A percentile compares a stretch with the other conserved stretches of the same genome.
Evolutionary conservation across 2,797 vertebrate genomes (phyloP).

Genomic region (Xenopus petersii): DNA sequence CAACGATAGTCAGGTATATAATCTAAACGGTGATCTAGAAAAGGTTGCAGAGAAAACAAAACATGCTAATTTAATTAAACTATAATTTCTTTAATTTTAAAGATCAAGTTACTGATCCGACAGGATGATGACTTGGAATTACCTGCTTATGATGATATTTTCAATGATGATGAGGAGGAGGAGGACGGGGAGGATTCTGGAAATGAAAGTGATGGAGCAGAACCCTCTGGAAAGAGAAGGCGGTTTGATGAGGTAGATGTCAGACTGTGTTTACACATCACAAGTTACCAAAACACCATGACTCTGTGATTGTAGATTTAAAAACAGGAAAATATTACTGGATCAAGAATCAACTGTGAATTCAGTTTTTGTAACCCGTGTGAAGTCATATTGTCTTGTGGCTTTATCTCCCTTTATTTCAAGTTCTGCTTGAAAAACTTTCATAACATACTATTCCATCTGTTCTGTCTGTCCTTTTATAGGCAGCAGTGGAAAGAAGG

Average conservation of each 20-base stretch:
- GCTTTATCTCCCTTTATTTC: too few relatives aligned
- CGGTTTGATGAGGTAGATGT: slow-evolving; percentile 81
- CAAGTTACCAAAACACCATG: too few relatives aligned
- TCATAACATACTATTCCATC: too few relatives aligned
- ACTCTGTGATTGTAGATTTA: too few relatives aligned
- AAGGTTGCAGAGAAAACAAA: neutral
- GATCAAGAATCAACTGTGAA: too few relatives aligned
- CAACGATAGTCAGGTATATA: slow-evolving; percentile 86
- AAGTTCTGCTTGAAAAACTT: too few relatives aligned
- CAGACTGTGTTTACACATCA: neutral
- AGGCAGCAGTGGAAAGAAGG: slow-evolving; percentile 83
- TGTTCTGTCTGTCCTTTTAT: too few relatives aligned
- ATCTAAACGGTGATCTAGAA: neutral
- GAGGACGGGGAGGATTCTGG: slow-evolving; percentile 77
- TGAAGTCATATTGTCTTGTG: too few relatives aligned
- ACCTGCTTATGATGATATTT: slow-evolving; percentile 92
- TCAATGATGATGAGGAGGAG: slow-evolving; percentile 74
- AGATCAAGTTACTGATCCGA: slow-evolving; percentile 91
- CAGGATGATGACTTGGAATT: slow-evolving; percentile 88
- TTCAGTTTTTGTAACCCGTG: too few relatives aligned
- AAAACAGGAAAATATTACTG: too few relatives aligned
- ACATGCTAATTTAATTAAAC: neutral
- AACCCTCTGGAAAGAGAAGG: slow-evolving; percentile 86
- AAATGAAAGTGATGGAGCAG: slow-evolving; percentile 78
- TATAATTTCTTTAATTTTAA: neutral